Evolutionary conservation across 37 sponge, comb jelly and placozoan genomes (phyloP).

Genomic region (Tethya wilhelma): DNA sequence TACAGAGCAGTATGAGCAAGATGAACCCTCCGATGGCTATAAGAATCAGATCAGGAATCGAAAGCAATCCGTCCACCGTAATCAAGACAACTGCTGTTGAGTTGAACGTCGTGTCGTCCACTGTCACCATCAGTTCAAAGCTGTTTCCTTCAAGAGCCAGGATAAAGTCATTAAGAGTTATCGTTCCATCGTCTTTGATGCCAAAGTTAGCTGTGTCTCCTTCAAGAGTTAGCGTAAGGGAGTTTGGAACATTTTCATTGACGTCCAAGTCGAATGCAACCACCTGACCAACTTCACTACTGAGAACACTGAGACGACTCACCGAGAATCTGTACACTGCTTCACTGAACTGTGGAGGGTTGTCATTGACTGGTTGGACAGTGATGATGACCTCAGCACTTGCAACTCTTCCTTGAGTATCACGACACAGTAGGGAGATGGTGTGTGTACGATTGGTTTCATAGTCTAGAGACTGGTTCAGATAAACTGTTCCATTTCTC

Average conservation of each 20-base stretch:
- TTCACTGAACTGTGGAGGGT: constrained; percentile 41
- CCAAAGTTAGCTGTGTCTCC: constrained; percentile 21
- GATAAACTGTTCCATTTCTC: background rate
- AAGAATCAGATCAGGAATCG: constrained; percentile 27
- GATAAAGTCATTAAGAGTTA: constrained; percentile 21
- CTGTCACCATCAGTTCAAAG: constrained; percentile 25
- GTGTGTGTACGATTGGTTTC: background rate
- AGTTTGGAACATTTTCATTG: background rate
- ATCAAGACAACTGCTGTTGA: constrained; percentile 6
- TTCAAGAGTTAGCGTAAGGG: background rate
- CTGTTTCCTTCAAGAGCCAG: constrained; percentile 27
- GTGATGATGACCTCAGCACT: constrained; percentile 34
- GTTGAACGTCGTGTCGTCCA: constrained; percentile 27
- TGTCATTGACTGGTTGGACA: constrained; percentile 65
- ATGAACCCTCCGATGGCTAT: constrained; percentile 2
- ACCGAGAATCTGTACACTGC: constrained; percentile 11
- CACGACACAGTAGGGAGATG: constrained; percentile 4
- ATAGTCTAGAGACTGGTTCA: constrained; percentile 10
- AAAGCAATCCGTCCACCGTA: constrained; percentile 18
- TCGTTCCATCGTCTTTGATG: constrained; percentile 16
- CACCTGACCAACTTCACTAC: constrained; percentile 18
- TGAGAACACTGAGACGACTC: background rate
- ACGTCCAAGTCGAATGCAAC: constrained; percentile 10
- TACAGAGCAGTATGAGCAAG: background rate
- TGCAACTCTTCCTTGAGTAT: background rate